Evolutionary conservation across 2,888 invertebrate genomes (phyloP).

Genomic region (Lycocerus yunnanus): DNA sequence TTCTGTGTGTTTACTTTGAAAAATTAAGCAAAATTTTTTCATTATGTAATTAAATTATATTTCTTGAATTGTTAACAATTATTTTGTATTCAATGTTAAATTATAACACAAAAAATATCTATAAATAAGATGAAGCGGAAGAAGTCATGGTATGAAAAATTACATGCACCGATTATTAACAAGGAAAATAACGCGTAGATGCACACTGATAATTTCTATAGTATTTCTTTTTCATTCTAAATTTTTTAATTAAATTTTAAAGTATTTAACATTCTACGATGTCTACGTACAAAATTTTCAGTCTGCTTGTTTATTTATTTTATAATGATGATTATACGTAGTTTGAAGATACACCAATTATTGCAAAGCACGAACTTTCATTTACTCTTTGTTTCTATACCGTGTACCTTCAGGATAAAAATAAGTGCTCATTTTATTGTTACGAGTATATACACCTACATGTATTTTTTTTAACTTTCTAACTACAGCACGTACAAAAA

Average conservation of each 20-base stretch:
- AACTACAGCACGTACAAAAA: background rate
- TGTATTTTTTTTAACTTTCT: background rate
- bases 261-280: background rate
- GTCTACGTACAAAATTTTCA: background rate
- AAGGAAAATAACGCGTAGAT: constrained; percentile 15
- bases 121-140: background rate
- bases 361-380: background rate
- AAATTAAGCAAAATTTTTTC: too few species aligned
- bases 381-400: background rate
- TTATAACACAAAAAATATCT: background rate
- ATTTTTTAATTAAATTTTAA: background rate
- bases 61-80: too few species aligned
- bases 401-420: background rate
- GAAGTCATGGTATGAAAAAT: constrained; percentile 23
- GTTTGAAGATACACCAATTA: background rate
- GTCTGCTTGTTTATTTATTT: background rate
- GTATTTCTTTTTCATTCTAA: background rate
- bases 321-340: background rate
- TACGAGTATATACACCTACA: background rate
- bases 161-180: constrained; percentile 29
- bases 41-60: background rate
- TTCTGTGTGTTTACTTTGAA: too few species aligned
- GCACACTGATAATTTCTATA: background rate
- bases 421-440: background rate
- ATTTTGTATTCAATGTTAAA: background rate